Evolutionary conservation across 92 coral and sea anemone species (phyloP).

Genomic region (Epizoanthus illoricatus): DNA sequence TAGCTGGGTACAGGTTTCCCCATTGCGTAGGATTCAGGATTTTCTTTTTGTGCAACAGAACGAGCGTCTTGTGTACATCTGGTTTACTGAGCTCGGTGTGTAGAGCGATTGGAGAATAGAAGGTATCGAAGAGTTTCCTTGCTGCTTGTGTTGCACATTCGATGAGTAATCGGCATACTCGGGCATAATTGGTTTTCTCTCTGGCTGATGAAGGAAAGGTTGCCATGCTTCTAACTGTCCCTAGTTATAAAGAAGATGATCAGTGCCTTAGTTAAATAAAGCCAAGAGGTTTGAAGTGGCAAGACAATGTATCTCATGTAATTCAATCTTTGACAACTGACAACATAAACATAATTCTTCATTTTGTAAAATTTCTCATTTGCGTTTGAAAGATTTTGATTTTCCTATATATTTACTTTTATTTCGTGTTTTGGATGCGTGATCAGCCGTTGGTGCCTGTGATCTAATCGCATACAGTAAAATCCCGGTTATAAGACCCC

Average conservation of each 20-base stretch:
- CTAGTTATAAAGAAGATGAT: neutral
- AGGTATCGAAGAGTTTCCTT: conserved; percentile 28
- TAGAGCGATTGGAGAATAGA: conserved; percentile 27
- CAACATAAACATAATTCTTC: too few relatives aligned
- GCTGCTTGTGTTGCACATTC: conserved; percentile 41
- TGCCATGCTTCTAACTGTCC: neutral
- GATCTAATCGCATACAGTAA: too few relatives aligned
- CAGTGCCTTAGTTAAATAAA: too few relatives aligned
- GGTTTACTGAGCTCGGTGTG: conserved; percentile 27
- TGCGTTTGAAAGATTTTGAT: too few relatives aligned
- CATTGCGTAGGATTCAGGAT: conserved; percentile 53
- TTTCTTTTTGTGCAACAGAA: conserved; percentile 5
- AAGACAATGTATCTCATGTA: too few relatives aligned
- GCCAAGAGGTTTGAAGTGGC: too few relatives aligned
- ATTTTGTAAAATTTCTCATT: too few relatives aligned
- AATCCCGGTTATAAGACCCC: too few relatives aligned
- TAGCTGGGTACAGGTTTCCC: conserved; percentile 52
- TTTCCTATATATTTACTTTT: too few relatives aligned
- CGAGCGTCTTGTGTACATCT: conserved; percentile 24
- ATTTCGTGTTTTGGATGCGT: too few relatives aligned
- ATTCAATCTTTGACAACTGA: too few relatives aligned
- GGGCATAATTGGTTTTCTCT: conserved; percentile 34
- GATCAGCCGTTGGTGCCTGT: too few relatives aligned
- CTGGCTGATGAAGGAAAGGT: conserved; percentile 12
- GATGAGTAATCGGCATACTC: conserved; percentile 41